Conservation (phyloP, 2,797 vertebrate genomes). For the Lagorchestes hirsutus region DNA sequence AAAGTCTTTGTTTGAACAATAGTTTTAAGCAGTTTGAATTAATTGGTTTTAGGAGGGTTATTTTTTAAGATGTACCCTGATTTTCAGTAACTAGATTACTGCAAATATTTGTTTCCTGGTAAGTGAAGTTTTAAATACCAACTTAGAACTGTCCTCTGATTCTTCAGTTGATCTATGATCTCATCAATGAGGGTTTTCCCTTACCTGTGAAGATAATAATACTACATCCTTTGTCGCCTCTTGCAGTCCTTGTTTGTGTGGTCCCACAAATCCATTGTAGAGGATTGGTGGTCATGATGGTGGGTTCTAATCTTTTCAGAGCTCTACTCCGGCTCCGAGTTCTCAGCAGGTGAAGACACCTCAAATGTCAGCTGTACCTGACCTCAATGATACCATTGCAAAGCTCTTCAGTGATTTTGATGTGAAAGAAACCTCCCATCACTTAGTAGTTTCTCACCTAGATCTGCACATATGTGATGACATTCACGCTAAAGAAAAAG, state of each 20-base stretch:
- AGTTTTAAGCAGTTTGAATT: background rate
- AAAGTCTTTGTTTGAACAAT: background rate
- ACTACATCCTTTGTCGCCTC: background rate
- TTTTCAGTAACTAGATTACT: slow-evolving; percentile 38
- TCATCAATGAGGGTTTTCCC: background rate
- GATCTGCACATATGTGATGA: slow-evolving; percentile 99
- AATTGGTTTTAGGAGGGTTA: background rate
- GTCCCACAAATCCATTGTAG: background rate
- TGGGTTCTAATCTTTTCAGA: slow-evolving; percentile 86
- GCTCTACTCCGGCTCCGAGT: slow-evolving; percentile 86
- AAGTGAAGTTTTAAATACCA: slow-evolving; percentile 9
- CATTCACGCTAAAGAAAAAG: slow-evolving; percentile 95
- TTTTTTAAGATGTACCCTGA: background rate
- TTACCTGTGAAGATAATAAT: background rate
- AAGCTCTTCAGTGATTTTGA: slow-evolving; percentile 93
- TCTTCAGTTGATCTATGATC: background rate
- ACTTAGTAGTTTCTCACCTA: slow-evolving; percentile 97
- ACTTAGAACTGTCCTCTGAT: background rate
- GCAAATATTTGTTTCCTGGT: slow-evolving; percentile 12
- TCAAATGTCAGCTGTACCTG: slow-evolving; percentile 89
- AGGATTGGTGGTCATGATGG: slow-evolving; percentile 12
- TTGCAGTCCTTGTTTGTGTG: background rate
- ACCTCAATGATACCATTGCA: slow-evolving; percentile 93
- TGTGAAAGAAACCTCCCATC: slow-evolving; percentile 98
- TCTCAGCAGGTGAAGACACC: slow-evolving; percentile 92